Evolutionary conservation across 1,140 invertebrate species (phyloP), one percentile per base, ranked within the genome.

Genomic region (Telenomus remus): DNA sequence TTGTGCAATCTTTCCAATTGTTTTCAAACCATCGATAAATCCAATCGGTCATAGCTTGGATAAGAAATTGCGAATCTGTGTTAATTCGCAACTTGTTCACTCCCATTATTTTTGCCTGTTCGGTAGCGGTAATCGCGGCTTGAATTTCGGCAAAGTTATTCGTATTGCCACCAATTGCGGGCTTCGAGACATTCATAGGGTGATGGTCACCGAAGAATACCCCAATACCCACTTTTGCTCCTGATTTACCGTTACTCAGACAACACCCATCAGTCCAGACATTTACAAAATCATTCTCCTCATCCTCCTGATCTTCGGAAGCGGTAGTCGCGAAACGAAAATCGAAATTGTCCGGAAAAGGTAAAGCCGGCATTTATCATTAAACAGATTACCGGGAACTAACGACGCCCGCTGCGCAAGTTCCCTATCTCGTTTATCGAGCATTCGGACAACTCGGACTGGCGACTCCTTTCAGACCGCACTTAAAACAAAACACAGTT

Each of bases 131-230:
- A 6, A 53, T 63, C 0, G n/a, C 49, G 6, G 49, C 59, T 44
- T 51, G 48, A 5, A 63, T 63, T 7, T 63, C 57, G 0, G 57
- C 57, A 14, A 27, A 50, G 37, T 61, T 61, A 11, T 42, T 27
- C 6, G 19, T 27, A 27, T 27, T 27, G 0, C 48, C 46, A 0
- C n/a, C 4, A 39, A 19, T 39, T 0, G 39, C 35, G 4, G 56
- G 14, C n/a, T n/a, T 4, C 56, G 34, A 9, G 56, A 60, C 0
- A 60, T 42, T 60, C 5, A 39, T 4, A 0, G 59, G 59, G 10
- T 63, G 48, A 19, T 64, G 15, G 1, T 14, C 10, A 4, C 49
- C 49, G 34, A 59, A 59, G 27, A 39, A 59, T 0, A 59, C 46
- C 34, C 56, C 56, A 37, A 59, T 48, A 2, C 56, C 56, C 7